These are phyloP conservation scores for Turritopsis rubra DNA, from an alignment of 30 jellyfish, hydroid and myxozoan genomes.

Conservation along the genomic window DNA sequence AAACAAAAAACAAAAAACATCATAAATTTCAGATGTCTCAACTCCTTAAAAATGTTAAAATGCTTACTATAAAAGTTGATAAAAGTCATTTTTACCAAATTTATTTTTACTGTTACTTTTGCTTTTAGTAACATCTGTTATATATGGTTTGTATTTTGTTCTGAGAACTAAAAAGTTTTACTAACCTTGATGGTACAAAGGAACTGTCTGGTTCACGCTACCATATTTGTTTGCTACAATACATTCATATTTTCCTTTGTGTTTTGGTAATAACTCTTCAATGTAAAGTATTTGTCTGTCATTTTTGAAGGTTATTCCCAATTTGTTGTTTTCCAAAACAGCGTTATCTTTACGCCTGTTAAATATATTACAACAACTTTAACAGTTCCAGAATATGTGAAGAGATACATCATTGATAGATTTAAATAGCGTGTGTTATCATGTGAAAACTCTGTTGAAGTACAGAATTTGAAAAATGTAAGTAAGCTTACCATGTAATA, in stretches of 20 bases:
- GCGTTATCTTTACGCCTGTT: not conserved
- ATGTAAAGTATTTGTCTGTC: not conserved
- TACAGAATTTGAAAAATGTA: not conserved
- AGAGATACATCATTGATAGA: not conserved
- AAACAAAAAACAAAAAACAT: too few species aligned
- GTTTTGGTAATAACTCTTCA: too few species aligned
- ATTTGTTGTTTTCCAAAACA: not conserved
- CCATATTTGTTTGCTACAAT: not conserved
- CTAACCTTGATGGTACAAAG: not conserved
- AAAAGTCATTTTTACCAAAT: too few species aligned
- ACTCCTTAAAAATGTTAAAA: not conserved
- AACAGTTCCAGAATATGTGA: not conserved
- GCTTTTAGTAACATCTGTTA: too few species aligned
- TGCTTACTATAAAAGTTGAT: not conserved
- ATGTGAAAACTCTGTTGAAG: not conserved
- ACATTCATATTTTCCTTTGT: not conserved
- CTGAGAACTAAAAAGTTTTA: not conserved
- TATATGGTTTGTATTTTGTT: too few species aligned
- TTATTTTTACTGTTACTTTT: too few species aligned
- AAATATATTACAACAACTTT: too few species aligned
- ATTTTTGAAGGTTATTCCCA: not conserved
- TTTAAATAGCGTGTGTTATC: not conserved
- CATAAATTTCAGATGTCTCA: too few species aligned
- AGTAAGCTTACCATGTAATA: not conserved
- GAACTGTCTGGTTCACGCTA: not conserved